phyloP scores from a whole-genome alignment of 2,797 vertebrate species.

The Chelon labrosus region DNA sequence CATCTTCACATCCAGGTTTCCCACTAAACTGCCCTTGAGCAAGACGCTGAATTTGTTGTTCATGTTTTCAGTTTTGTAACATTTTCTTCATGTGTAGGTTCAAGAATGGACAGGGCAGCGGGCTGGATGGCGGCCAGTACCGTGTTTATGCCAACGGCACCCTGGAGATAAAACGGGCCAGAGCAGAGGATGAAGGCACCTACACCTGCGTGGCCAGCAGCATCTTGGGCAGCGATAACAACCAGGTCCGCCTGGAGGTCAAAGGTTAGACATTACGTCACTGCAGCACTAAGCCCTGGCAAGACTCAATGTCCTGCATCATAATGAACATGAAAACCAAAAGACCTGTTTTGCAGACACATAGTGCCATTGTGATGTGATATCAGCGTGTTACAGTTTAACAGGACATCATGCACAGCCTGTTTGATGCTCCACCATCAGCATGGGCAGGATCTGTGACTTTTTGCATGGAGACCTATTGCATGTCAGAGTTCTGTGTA shows the following conservation, averaged over 20 bases:
- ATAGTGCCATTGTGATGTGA: background rate
- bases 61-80: background rate
- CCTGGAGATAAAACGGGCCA: slow-evolving; percentile 90
- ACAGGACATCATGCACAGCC: background rate
- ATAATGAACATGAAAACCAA: background rate
- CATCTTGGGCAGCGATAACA: slow-evolving; percentile 92
- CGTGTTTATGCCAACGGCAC: slow-evolving; percentile 91
- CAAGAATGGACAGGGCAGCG: slow-evolving; percentile 97
- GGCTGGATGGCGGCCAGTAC: slow-evolving; percentile 95
- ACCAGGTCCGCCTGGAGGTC: slow-evolving; percentile 95
- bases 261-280: slow-evolving; percentile 89
- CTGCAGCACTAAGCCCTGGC: background rate
- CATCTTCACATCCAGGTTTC: background rate
- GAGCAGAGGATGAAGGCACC: slow-evolving; percentile 93
- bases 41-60: background rate
- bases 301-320: background rate
- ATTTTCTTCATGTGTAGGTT: slow-evolving; percentile 86
- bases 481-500: background rate
- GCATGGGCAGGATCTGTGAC: background rate
- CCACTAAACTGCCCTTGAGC: background rate
- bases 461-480: background rate
- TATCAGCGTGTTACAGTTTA: background rate
- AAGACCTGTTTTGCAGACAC: background rate
- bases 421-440: background rate
- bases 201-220: slow-evolving; percentile 97